Conservation (phyloP, 1,140 invertebrate species). For the Macrotrachela quadricornifera region DNA sequence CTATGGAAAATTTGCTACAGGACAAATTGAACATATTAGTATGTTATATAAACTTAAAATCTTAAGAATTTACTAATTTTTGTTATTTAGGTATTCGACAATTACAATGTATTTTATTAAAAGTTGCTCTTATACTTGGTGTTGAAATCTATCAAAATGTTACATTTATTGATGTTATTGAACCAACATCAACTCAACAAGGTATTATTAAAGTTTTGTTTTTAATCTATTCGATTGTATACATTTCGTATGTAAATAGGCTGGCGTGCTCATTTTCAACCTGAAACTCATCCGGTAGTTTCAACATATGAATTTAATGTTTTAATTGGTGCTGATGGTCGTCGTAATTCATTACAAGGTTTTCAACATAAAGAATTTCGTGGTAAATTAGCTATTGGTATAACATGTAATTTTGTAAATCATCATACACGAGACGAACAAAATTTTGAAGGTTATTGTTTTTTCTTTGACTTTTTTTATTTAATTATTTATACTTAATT, state of each 20-base stretch:
- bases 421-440: constrained; percentile 72
- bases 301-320: constrained; percentile 86
- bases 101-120: constrained; percentile 77
- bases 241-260: constrained; percentile 29
- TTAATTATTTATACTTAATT: too few species aligned
- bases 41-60: constrained; percentile 15
- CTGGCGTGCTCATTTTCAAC: constrained; percentile 59
- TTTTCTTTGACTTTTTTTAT: too few species aligned
- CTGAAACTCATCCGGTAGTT: constrained; percentile 58
- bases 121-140: constrained; percentile 79
- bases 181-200: too few species aligned
- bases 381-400: constrained; percentile 86
- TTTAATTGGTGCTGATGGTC: constrained; percentile 84
- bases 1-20: constrained; percentile 95
- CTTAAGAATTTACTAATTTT: constrained; percentile 7
- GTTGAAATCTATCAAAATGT: constrained; percentile 60
- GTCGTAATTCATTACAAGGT: constrained; percentile 68
- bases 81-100: constrained; percentile 52
- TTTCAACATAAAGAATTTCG: constrained; percentile 87
- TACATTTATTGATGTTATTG: too few species aligned
- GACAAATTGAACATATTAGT: constrained; percentile 91
- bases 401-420: constrained; percentile 95
- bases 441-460: constrained; percentile 50
- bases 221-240: too few species aligned
- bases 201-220: too few species aligned